phyloP scores from a whole-genome alignment of 1,140 invertebrate genomes.

The Bombus turneri region DNA sequence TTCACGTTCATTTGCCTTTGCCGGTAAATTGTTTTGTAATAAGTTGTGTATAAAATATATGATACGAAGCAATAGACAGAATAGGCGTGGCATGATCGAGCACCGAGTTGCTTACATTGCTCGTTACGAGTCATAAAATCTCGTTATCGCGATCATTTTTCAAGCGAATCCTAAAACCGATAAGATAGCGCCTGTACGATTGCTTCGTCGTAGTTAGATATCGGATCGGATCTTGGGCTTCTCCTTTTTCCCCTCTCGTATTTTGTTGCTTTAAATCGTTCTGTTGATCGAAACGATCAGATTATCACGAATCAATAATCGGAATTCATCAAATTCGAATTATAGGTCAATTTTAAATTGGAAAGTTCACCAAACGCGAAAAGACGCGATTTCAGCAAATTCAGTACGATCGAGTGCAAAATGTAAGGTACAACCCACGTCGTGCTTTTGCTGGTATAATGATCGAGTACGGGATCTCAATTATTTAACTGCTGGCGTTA shows the following conservation, averaged over 20 bases:
- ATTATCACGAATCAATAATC: neutral
- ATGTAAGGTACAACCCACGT: too few species aligned
- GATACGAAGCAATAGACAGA: neutral
- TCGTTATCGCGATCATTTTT: conserved; percentile 61
- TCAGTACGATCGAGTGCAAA: too few species aligned
- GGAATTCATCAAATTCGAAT: neutral
- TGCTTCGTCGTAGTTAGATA: neutral
- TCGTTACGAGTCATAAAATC: conserved; percentile 10
- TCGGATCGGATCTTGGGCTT: conserved; percentile 1
- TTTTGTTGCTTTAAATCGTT: neutral
- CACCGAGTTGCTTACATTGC: neutral
- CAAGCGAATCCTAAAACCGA: conserved; percentile 49
- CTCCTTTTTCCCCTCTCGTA: too few species aligned
- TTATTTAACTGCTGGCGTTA: conserved; percentile 6
- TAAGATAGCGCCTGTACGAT: conserved; percentile 60
- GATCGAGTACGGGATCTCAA: too few species aligned
- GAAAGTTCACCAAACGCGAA: too few species aligned
- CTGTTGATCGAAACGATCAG: neutral
- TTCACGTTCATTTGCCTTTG: conserved; percentile 13
- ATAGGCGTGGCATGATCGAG: conserved; percentile 31
- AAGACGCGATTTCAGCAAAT: too few species aligned
- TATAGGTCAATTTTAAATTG: neutral
- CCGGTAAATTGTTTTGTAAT: too few species aligned
- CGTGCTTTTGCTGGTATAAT: too few species aligned
- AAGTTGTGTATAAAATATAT: neutral